Conservation (phyloP, 2,888 invertebrate genomes). For the Dinocampus coccinellae region DNA sequence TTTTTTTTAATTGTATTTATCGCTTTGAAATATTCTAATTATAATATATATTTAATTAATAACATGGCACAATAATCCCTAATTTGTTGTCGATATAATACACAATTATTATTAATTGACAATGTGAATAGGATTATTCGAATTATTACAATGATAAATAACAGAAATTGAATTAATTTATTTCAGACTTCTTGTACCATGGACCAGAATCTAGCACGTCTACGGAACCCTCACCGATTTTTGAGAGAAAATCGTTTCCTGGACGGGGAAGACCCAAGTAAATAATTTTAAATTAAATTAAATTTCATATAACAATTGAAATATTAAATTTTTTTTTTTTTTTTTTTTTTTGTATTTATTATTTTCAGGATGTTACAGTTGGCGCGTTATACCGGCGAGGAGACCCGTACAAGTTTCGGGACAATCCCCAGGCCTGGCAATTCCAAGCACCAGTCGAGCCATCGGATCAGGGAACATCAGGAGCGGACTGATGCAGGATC, state of each 20-base stretch:
- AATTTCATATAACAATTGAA: too few relatives aligned
- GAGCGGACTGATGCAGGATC: slow-evolving; percentile 64
- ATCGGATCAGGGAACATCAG: slow-evolving; percentile 64
- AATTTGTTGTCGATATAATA: background rate
- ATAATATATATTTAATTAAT: background rate
- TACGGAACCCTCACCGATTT: slow-evolving; percentile 73
- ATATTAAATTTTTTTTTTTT: slow-evolving; percentile 4
- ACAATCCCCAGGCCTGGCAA: slow-evolving; percentile 65
- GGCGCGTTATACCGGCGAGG: slow-evolving; percentile 69
- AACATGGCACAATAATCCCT: slow-evolving; percentile 4
- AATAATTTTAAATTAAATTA: slow-evolving; percentile 29
- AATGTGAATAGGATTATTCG: background rate
- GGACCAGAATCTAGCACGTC: slow-evolving; percentile 71
- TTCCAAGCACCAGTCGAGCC: slow-evolving; percentile 69
- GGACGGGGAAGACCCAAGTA: slow-evolving; percentile 66
- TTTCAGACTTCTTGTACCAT: slow-evolving; percentile 69
- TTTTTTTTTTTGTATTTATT: slow-evolving; percentile 8
- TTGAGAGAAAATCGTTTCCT: slow-evolving; percentile 70
- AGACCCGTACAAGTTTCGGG: slow-evolving; percentile 69
- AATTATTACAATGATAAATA: slow-evolving; percentile 2
- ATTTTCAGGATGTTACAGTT: slow-evolving; percentile 66
- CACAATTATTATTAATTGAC: background rate
- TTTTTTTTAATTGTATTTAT: background rate
- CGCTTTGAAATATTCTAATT: background rate
- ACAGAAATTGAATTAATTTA: slow-evolving; percentile 11